Evolutionary conservation across 1,140 invertebrate species (phyloP).

Genomic region (Nasonia giraulti): DNA sequence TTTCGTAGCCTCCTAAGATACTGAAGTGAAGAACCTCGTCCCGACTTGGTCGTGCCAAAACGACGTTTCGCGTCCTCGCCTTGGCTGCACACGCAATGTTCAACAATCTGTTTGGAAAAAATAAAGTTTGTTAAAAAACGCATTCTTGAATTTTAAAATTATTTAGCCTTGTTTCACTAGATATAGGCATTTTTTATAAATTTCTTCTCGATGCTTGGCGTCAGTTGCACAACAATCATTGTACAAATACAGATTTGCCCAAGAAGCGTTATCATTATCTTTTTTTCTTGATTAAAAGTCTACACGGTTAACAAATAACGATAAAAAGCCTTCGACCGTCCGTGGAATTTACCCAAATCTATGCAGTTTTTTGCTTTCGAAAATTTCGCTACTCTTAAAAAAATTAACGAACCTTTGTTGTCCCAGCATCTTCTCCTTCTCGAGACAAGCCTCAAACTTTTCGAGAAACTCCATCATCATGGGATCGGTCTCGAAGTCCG

Average conservation of each 20-base stretch:
- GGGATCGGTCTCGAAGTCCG: slow-evolving; percentile 97
- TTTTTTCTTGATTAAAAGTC: not conserved
- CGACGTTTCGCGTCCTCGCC: slow-evolving; percentile 92
- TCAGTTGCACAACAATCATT: no score
- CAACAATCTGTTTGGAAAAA: slow-evolving; percentile 78
- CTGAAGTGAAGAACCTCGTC: slow-evolving; percentile 95
- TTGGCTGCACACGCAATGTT: slow-evolving; percentile 98
- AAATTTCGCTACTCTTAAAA: not conserved
- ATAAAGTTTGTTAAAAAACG: not conserved
- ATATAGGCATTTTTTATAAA: no score
- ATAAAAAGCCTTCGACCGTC: no score
- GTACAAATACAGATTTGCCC: not conserved
- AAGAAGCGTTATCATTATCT: not conserved
- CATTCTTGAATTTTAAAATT: no score
- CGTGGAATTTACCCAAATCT: no score
- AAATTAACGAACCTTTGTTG: slow-evolving; percentile 76
- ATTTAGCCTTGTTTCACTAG: no score
- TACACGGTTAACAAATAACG: no score
- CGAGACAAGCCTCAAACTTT: slow-evolving; percentile 90
- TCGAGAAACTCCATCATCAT: slow-evolving; percentile 98
- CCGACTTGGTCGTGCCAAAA: slow-evolving; percentile 90
- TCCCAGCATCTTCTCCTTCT: slow-evolving; percentile 89
- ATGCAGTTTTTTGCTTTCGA: not conserved
- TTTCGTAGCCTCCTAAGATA: slow-evolving; percentile 94
- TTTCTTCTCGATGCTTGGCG: no score